phyloP scores from a whole-genome alignment of 1,140 invertebrate species.

The Drosophila sp. region DNA sequence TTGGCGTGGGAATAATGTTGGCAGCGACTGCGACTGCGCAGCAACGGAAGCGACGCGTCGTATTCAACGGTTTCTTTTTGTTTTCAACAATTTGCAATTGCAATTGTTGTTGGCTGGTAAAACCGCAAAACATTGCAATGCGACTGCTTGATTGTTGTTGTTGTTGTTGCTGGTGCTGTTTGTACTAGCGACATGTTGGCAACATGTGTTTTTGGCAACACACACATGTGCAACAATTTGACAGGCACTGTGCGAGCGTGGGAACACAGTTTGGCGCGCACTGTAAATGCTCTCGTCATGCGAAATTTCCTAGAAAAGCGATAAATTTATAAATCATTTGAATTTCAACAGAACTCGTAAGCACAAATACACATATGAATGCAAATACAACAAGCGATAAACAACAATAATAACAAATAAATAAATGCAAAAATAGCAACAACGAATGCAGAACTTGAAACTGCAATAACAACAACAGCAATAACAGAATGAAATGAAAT shows the following conservation, averaged over 20 bases:
- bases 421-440: background rate
- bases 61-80: slow-evolving; percentile 4
- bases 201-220: slow-evolving; percentile 53
- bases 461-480: too few species aligned
- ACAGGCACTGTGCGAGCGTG: slow-evolving; percentile 33
- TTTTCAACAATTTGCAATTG: slow-evolving; percentile 20
- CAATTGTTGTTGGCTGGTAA: slow-evolving; percentile 10
- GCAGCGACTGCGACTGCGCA: slow-evolving; percentile 1
- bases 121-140: slow-evolving; percentile 25
- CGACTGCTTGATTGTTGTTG: background rate
- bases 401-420: slow-evolving; percentile 19
- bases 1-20: slow-evolving; percentile 17
- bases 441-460: slow-evolving; percentile 7
- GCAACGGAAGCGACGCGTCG: slow-evolving; percentile 23
- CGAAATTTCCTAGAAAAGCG: slow-evolving; percentile 21
- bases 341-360: background rate
- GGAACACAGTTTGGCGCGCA: slow-evolving; percentile 27
- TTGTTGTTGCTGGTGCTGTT: slow-evolving; percentile 34
- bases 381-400: background rate
- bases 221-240: slow-evolving; percentile 42
- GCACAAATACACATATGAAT: background rate
- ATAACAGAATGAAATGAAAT: slow-evolving; percentile 43
- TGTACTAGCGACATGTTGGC: slow-evolving; percentile 60
- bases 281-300: slow-evolving; percentile 8
- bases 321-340: background rate